Conservation (phyloP, 2,888 invertebrate species). For the Spilosoma lubricipeda region DNA sequence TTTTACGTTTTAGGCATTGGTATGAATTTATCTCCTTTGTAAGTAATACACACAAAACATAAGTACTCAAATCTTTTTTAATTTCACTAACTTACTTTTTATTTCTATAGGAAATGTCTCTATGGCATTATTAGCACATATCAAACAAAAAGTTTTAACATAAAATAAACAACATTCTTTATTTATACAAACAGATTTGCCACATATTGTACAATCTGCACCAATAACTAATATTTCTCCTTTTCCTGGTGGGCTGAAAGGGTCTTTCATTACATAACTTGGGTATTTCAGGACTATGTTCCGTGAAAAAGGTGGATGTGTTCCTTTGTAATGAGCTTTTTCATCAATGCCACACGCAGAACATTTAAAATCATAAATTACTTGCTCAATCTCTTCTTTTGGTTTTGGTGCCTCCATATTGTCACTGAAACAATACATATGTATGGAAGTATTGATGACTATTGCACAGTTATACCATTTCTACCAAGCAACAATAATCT, state of each 20-base stretch:
- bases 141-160: conserved; percentile 89
- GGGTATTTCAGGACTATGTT: conserved; percentile 89
- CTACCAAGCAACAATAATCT: not conserved
- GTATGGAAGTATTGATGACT: not conserved
- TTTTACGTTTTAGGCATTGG: not conserved
- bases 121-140: conserved; percentile 88
- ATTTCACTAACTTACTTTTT: conserved; percentile 86
- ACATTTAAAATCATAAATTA: conserved; percentile 87
- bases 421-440: conserved; percentile 61
- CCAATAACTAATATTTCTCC: conserved; percentile 93
- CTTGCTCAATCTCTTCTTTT: conserved; percentile 60
- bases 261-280: conserved; percentile 94
- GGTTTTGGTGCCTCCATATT: conserved; percentile 63
- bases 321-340: conserved; percentile 91
- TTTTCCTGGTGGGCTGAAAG: conserved; percentile 91
- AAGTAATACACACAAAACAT: not conserved
- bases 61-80: conserved; percentile 51
- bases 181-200: conserved; percentile 89
- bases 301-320: conserved; percentile 90
- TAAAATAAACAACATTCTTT: conserved; percentile 93
- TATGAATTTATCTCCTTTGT: not conserved
- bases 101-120: conserved; percentile 90
- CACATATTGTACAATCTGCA: conserved; percentile 90
- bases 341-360: conserved; percentile 88
- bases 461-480: not conserved